Evolutionary conservation across 2,113 vertebrate species (phyloP).

Genomic region (Neolamprologus devosi): DNA sequence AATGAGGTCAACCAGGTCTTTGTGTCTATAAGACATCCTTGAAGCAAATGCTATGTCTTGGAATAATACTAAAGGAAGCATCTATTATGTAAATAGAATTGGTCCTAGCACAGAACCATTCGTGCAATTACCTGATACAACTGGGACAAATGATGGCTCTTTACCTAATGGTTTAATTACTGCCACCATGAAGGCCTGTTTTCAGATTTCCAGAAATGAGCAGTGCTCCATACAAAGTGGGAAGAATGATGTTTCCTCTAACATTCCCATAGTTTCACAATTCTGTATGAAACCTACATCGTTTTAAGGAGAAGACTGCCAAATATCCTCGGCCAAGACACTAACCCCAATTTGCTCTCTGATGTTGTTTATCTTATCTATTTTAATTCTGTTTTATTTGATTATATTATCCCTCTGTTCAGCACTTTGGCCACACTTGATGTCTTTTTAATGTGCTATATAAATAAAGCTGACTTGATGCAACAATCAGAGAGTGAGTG

Average conservation of each 20-base stretch:
- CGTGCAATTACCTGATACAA: not conserved
- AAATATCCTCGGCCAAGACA: not conserved
- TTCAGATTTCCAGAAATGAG: not conserved
- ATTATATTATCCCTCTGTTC: not conserved
- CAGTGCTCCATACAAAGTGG: not conserved
- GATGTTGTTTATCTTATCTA: not conserved
- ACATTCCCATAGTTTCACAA: not conserved
- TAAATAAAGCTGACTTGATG: not conserved
- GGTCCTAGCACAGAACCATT: not conserved
- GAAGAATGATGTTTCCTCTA: not conserved
- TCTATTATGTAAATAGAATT: not conserved
- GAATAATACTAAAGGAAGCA: not conserved
- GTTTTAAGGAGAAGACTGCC: not conserved
- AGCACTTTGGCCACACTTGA: not conserved
- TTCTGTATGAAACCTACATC: not conserved
- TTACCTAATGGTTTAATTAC: not conserved
- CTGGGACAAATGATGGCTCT: not conserved
- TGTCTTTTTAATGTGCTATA: not conserved
- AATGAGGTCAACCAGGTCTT: not conserved
- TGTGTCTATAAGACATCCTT: too few relatives aligned
- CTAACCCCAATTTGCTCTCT: not conserved
- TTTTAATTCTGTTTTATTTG: not conserved
- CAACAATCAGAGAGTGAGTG: not conserved
- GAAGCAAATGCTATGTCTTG: too few relatives aligned
- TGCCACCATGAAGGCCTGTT: not conserved